Evolutionary conservation across 2,888 invertebrate species (phyloP), one percentile per base, ranked within the genome.

Genomic region (Electrophaes corylata): DNA sequence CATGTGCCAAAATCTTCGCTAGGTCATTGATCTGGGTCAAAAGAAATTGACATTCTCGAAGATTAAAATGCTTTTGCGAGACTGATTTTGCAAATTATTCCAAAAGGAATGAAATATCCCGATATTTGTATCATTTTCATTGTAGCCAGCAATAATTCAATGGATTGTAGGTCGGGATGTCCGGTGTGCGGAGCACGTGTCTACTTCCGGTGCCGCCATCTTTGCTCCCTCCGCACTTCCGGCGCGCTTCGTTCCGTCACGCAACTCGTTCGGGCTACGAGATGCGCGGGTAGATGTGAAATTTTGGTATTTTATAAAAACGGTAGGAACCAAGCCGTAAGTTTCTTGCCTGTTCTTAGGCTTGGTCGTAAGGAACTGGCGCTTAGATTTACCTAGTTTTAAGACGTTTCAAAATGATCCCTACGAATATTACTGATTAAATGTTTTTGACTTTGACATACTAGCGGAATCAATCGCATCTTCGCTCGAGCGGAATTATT

Each of bases 181-280:
- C 91, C 91, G 88, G 87, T 74, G 88, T 75, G 83, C 71, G 70
- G 81, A 91, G 91, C 91, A 91, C 91, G 91, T 91, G 91, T 91
- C 91, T 69, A 70, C 74, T 83, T 91, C 91, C 91, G 88, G 83
- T 74, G 78, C 79, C 81, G 90, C 89, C 90, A 91, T 91, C 90
- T 91, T 90, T 86, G 83, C 81, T 78, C 79, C 73, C 76, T 74
- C 65, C 68, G 71, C 69, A 68, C 68, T 83, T 91, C 90, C 91
- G 88, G 83, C 70, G 75, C 78, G 78, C 78, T 74, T 72, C 72
- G 76, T 71, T 70, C 74, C 73, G 80, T 75, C 85, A 83, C 81
- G 83, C 88, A 88, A 90, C 88, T 88, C 90, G 86, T 90, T 91
- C 63, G 70, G 78, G 84, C 84, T 71, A 79, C 33, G 66, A 72